Percentiles rank a stretch among this genome's conserved stretches.
Evolutionary conservation across 2,888 invertebrate genomes (phyloP).

Genomic region (Morpho achilles): DNA sequence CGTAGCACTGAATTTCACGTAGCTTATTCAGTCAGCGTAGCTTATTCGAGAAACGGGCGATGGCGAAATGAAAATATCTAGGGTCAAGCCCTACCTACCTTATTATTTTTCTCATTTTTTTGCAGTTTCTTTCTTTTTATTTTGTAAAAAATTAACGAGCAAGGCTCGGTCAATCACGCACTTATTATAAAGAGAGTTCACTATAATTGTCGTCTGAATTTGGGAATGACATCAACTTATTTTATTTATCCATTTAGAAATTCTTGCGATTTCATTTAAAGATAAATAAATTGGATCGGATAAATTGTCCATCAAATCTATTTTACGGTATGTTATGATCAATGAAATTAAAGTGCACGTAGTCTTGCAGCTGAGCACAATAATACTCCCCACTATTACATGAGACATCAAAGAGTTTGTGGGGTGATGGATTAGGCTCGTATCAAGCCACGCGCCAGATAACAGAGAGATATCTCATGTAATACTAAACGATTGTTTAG

Average conservation of each 20-base stretch:
- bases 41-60: no score
- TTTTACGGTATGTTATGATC: slow-evolving; percentile 8
- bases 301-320: slow-evolving; percentile 5
- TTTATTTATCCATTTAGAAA: neutral
- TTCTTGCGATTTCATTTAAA: neutral
- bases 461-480: slow-evolving; percentile 41
- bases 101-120: no score
- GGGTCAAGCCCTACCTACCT: no score
- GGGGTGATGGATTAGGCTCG: slow-evolving; percentile 64
- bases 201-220: no score
- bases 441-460: slow-evolving; percentile 69
- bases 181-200: no score
- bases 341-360: slow-evolving; percentile 25
- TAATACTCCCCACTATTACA: slow-evolving; percentile 44
- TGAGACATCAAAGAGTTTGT: slow-evolving; percentile 62
- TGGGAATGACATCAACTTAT: no score
- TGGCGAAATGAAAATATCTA: no score
- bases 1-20: no score
- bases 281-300: slow-evolving; percentile 4
- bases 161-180: no score
- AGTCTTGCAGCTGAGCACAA: slow-evolving; percentile 29
- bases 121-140: no score
- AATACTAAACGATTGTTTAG: slow-evolving; percentile 47
- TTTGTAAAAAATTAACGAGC: no score
- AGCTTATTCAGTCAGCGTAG: no score